Conservation (phyloP, 23 tunicate genomes). For the Aplidium turbinatum region DNA sequence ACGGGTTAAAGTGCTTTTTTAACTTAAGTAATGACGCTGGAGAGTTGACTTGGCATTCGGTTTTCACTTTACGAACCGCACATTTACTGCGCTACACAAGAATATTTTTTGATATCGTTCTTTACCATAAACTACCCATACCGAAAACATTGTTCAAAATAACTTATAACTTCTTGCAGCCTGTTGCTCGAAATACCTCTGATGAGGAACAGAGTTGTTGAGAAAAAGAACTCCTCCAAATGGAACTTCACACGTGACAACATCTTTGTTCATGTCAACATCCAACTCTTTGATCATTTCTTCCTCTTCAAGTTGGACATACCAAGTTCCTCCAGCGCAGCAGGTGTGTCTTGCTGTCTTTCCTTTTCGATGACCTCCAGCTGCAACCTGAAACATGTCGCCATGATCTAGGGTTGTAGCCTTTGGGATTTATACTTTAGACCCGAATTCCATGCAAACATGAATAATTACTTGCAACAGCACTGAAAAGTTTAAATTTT, state of each 20-base stretch:
- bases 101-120: no score
- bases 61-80: no score
- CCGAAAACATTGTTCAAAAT: neutral
- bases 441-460: neutral
- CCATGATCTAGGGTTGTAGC: neutral
- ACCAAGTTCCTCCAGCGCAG: constrained; percentile 96
- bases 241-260: constrained; percentile 84
- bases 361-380: constrained; percentile 78
- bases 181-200: no score
- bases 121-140: no score
- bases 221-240: constrained; percentile 89
- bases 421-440: neutral
- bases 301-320: constrained; percentile 72
- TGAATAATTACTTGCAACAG: neutral
- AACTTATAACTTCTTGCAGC: neutral
- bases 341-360: constrained; percentile 78
- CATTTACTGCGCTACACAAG: no score
- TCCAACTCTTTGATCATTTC: constrained; percentile 67
- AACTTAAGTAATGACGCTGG: no score
- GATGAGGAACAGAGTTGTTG: constrained; percentile 85
- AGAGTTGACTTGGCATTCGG: no score
- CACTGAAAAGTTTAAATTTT: no score
- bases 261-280: constrained; percentile 74
- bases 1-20: no score
- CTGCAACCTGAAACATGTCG: constrained; percentile 79